Evolutionary conservation across 2,113 vertebrate genomes (phyloP).

Genomic region (Halcyon malimbica): DNA sequence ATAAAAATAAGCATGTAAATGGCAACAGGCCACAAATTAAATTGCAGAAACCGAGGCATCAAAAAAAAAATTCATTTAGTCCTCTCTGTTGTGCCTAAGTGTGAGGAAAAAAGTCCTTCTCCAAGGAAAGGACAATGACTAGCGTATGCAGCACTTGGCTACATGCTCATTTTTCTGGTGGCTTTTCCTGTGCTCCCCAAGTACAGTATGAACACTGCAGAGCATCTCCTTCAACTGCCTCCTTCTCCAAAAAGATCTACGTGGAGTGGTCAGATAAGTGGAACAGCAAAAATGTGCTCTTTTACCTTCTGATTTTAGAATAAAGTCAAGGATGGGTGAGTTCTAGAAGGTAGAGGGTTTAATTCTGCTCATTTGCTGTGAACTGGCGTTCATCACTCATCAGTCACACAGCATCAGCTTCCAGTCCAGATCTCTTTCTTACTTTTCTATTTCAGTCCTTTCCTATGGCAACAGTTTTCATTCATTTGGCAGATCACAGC

Average conservation of each 20-base stretch:
- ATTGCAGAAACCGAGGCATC: not conserved
- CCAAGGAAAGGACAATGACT: not conserved
- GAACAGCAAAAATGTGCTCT: not conserved
- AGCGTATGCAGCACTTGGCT: not conserved
- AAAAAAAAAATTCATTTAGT: not conserved
- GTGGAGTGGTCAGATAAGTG: not conserved
- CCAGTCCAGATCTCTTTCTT: not conserved
- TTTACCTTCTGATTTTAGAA: not conserved
- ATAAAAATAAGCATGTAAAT: not conserved
- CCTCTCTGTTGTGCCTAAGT: not conserved
- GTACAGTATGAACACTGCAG: not conserved
- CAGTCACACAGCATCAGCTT: not conserved
- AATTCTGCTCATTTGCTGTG: not conserved
- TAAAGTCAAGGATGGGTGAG: not conserved
- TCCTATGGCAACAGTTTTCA: not conserved
- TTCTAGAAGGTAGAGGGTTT: not conserved
- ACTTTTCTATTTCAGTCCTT: not conserved
- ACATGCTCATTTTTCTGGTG: not conserved
- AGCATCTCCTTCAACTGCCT: not conserved
- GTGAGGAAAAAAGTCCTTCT: not conserved
- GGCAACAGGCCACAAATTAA: not conserved
- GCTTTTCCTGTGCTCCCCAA: not conserved
- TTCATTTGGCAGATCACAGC: not conserved
- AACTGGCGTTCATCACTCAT: not conserved
- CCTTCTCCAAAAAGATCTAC: not conserved